Percentiles rank a stretch among this genome's conserved stretches.
Evolutionary conservation across 2,797 vertebrate genomes (phyloP).

Genomic region (Melanotaenia boesemani): DNA sequence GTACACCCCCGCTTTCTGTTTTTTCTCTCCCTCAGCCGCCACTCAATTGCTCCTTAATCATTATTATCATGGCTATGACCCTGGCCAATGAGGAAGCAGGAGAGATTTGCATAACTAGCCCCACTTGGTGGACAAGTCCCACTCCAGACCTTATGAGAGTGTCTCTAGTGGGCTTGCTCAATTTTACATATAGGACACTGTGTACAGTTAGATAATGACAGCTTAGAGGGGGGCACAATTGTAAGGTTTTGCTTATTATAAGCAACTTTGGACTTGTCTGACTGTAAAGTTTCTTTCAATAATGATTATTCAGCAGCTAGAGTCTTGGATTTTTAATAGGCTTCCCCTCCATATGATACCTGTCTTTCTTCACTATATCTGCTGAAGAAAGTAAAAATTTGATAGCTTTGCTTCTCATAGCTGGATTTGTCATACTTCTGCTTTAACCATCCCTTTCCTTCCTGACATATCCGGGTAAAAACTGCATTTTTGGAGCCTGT

Average conservation of each 20-base stretch:
- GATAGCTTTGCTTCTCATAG: background rate
- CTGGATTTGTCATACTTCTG: background rate
- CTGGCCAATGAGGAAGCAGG: slow-evolving; percentile 68
- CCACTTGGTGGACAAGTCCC: slow-evolving; percentile 75
- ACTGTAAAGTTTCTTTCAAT: background rate
- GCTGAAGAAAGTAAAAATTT: background rate
- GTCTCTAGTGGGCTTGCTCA: slow-evolving; percentile 67
- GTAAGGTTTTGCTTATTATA: background rate
- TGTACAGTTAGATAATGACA: slow-evolving; percentile 52
- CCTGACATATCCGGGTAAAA: background rate
- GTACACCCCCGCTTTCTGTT: slow-evolving; percentile 23
- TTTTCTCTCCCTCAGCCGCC: slow-evolving; percentile 40
- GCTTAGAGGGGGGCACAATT: slow-evolving; percentile 31
- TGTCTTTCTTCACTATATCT: background rate
- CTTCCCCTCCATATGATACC: background rate
- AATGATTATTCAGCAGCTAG: background rate
- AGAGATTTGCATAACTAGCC: slow-evolving; percentile 79
- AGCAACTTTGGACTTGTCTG: background rate
- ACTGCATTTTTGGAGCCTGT: background rate
- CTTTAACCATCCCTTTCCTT: background rate
- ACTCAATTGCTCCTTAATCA: slow-evolving; percentile 62
- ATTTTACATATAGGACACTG: slow-evolving; percentile 57
- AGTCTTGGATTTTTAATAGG: background rate
- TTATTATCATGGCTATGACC: slow-evolving; percentile 72
- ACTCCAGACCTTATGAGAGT: slow-evolving; percentile 65